Evolutionary conservation across 2,888 invertebrate genomes (phyloP).

Genomic region (Limnephilus marmoratus): DNA sequence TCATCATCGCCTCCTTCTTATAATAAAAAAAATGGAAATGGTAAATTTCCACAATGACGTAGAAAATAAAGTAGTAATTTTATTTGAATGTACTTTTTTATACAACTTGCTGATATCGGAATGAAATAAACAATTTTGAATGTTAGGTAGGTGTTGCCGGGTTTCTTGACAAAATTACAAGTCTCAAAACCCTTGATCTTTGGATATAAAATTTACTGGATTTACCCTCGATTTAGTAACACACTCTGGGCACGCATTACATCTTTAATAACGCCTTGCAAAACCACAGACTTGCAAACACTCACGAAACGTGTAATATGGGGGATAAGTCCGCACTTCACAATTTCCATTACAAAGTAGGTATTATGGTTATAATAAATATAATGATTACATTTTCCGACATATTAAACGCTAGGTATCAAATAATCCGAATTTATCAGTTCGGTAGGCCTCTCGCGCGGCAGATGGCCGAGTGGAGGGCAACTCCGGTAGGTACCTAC

Average conservation of each 20-base stretch:
- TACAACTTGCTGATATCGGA: too few species aligned
- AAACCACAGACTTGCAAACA: background rate
- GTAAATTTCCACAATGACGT: too few species aligned
- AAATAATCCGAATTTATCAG: constrained; percentile 38
- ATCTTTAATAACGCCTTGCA: background rate
- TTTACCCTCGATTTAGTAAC: background rate
- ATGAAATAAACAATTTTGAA: too few species aligned
- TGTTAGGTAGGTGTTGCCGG: background rate
- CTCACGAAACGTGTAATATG: background rate
- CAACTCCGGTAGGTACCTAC: background rate
- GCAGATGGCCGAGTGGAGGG: constrained; percentile 63
- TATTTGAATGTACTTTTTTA: too few species aligned
- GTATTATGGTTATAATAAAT: background rate
- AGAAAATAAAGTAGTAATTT: too few species aligned
- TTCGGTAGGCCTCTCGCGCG: constrained; percentile 34
- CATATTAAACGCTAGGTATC: background rate
- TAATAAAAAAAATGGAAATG: too few species aligned
- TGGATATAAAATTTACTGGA: background rate
- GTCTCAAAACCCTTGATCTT: background rate
- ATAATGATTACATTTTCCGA: constrained; percentile 2
- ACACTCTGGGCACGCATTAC: background rate
- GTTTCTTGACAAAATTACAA: background rate
- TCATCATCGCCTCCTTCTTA: background rate
- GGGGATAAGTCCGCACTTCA: background rate
- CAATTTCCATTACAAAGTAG: background rate